phyloP scores from a whole-genome alignment of 2,113 vertebrate species.

The Corythaixoides concolor region DNA sequence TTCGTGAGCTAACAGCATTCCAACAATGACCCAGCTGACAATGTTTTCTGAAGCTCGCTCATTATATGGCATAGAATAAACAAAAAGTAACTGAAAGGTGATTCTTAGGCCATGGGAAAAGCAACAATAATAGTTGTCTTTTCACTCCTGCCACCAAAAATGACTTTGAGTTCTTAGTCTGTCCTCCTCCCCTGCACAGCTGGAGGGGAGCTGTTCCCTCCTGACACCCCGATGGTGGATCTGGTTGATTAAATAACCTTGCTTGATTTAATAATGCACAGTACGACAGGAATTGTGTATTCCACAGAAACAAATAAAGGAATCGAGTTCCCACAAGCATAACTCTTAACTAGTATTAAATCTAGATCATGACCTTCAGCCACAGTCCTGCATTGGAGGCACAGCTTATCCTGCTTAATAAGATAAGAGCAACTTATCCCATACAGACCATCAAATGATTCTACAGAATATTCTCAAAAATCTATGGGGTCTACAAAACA shows the following conservation, averaged over 20 bases:
- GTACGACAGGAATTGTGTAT: not conserved
- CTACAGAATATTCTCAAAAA: not conserved
- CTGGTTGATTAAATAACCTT: not conserved
- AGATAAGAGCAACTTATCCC: not conserved
- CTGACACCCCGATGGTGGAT: accelerated
- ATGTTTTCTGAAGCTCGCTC: not conserved
- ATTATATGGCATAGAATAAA: not conserved
- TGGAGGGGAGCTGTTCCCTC: not conserved
- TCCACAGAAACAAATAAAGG: not conserved
- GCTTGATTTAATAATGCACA: not conserved
- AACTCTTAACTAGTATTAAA: not conserved
- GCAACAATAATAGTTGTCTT: not conserved
- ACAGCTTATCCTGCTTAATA: not conserved
- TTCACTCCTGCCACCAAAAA: not conserved
- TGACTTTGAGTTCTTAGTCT: not conserved
- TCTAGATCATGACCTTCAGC: not conserved
- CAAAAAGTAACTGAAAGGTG: not conserved
- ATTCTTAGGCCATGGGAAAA: not conserved
- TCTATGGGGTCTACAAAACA: not conserved
- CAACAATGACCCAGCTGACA: not conserved
- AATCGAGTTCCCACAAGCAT: not conserved
- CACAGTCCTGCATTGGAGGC: not conserved
- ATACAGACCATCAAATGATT: not conserved
- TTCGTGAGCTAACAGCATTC: not conserved
- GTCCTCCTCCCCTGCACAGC: not conserved